A percentile compares a stretch with the other conserved stretches of the same genome.
Conservation (phyloP, 2,113 vertebrate genomes). For the Chaetodon auriga region DNA sequence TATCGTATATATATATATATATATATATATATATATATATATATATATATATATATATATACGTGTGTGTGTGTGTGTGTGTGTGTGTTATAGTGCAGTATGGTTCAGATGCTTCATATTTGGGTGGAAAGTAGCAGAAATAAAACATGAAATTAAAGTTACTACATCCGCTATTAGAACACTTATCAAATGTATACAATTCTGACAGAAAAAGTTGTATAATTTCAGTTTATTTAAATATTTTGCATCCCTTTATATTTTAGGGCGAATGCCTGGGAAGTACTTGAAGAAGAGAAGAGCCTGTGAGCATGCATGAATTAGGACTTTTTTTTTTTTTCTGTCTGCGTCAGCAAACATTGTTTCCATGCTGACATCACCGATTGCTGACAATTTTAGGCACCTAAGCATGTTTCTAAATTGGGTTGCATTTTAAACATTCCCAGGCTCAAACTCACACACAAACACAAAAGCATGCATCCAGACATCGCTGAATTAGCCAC, state of each 20-base stretch:
- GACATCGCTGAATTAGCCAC: conserved; percentile 19
- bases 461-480: not conserved
- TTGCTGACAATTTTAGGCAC: conserved; percentile 33
- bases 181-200: not conserved
- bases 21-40: too few species aligned
- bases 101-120: not conserved
- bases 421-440: conserved; percentile 39
- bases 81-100: not conserved
- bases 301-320: not conserved
- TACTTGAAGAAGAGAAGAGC: not conserved
- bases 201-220: not conserved
- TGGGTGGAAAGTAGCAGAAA: not conserved
- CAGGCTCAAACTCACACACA: conserved; percentile 4
- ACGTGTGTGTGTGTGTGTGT: too few species aligned
- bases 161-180: not conserved
- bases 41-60: too few species aligned
- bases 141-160: not conserved
- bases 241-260: not conserved
- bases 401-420: conserved; percentile 20
- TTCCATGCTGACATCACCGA: conserved; percentile 45
- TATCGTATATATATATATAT: too few species aligned
- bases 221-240: not conserved
- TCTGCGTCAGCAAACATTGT: conserved; percentile 38
- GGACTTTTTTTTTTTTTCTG: not conserved
- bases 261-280: not conserved